Percentiles rank a stretch among this genome's conserved stretches.
These are phyloP conservation scores for Polyodon spathula DNA, from an alignment of 2,113 vertebrate genomes.

Conservation along the genomic window DNA sequence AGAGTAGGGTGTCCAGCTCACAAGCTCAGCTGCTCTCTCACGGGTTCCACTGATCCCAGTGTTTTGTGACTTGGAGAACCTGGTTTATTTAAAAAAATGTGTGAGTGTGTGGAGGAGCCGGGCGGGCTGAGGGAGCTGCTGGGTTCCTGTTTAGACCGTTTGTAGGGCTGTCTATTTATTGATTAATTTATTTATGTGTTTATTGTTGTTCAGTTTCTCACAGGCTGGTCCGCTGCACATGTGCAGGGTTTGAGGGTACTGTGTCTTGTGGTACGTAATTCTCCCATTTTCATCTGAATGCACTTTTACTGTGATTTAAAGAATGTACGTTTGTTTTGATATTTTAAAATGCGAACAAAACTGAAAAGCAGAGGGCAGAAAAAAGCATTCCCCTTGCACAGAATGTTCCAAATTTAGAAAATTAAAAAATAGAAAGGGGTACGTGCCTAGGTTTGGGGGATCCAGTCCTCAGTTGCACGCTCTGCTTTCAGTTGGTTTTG, in stretches of 20 bases:
- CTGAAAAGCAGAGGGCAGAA: neutral
- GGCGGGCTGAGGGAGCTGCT: no score
- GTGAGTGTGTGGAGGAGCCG: no score
- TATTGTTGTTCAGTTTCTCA: neutral
- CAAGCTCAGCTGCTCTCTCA: no score
- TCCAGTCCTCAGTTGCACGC: no score
- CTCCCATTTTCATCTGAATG: neutral
- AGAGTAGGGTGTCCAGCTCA: no score
- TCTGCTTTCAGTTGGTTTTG: no score
- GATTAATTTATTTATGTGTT: neutral
- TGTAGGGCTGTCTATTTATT: neutral
- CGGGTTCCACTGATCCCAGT: no score
- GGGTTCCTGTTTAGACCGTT: neutral
- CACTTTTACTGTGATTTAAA: slow-evolving; percentile 1
- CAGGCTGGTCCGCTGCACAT: neutral
- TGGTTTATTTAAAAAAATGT: no score
- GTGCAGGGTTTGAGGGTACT: neutral
- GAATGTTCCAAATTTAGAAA: neutral
- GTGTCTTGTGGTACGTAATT: no score
- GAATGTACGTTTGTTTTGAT: neutral
- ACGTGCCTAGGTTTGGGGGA: no score
- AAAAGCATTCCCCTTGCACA: neutral
- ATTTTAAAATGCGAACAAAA: neutral
- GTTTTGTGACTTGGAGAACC: no score
- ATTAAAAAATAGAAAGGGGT: no score